Percentiles rank a stretch among this genome's conserved stretches.
These are phyloP conservation scores for Poeciliopsis paucimaculata DNA, from an alignment of 2,797 vertebrate species.

Conservation along the genomic window DNA sequence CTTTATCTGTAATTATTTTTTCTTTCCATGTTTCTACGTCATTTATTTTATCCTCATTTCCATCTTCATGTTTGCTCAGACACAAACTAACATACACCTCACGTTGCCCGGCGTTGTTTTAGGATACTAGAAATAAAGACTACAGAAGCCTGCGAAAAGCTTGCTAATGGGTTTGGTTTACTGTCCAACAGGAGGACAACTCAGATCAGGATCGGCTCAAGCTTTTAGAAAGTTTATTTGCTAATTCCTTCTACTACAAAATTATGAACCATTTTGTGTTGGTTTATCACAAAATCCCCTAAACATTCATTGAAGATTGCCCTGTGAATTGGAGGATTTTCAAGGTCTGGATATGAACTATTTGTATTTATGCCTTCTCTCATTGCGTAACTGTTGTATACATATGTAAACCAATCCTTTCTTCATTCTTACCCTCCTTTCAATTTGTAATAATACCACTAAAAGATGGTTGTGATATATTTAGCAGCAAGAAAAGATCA, in stretches of 20 bases:
- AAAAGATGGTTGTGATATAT: not conserved
- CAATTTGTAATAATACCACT: too few relatives aligned
- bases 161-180: not conserved
- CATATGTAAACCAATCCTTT: not conserved
- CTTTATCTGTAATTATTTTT: slow-evolving; percentile 38
- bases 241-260: not conserved
- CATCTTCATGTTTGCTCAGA: not conserved
- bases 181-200: not conserved
- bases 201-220: not conserved
- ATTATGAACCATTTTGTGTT: not conserved
- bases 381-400: not conserved
- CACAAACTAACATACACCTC: not conserved
- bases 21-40: not conserved
- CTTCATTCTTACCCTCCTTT: not conserved
- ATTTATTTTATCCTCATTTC: slow-evolving; percentile 6
- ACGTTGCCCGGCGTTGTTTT: not conserved
- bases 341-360: not conserved
- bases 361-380: not conserved
- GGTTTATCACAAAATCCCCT: not conserved
- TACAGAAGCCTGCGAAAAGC: not conserved
- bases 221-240: not conserved
- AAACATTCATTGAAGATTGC: not conserved
- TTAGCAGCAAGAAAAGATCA: not conserved
- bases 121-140: not conserved
- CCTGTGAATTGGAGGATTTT: not conserved